Conservation (phyloP, 2,797 vertebrate species). For the Poecilia gillii region DNA sequence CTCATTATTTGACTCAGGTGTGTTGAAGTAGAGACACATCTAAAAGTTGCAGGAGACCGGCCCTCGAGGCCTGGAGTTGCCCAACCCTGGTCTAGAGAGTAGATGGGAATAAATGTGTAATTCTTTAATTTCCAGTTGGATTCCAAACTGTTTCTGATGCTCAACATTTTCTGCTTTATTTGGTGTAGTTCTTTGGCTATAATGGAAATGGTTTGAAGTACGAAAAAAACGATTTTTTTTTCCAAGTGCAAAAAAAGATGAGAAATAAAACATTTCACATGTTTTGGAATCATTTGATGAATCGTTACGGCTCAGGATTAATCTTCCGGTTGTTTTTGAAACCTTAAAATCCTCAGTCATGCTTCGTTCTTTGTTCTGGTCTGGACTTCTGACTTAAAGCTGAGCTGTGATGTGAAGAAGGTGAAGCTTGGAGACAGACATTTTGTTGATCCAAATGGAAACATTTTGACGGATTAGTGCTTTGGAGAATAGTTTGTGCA, state of each 20-base stretch:
- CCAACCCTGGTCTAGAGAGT: neutral
- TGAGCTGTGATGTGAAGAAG: neutral
- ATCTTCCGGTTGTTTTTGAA: neutral
- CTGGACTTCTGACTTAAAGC: neutral
- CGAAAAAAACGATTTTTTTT: too few relatives aligned
- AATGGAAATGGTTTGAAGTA: neutral
- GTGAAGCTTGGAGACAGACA: neutral
- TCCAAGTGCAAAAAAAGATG: too few relatives aligned
- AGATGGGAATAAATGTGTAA: neutral
- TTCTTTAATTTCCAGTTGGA: neutral
- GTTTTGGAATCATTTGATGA: too few relatives aligned
- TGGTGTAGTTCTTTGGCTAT: neutral
- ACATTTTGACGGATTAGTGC: neutral
- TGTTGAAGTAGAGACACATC: too few relatives aligned
- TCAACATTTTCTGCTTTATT: neutral
- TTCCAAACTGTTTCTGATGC: neutral
- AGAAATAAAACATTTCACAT: too few relatives aligned
- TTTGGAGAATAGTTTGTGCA: neutral
- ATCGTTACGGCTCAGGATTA: neutral
- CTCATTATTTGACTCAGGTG: too few relatives aligned
- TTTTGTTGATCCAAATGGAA: neutral
- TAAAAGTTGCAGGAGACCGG: too few relatives aligned
- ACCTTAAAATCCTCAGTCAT: neutral
- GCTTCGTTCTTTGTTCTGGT: neutral
- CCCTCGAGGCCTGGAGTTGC: too few relatives aligned